A percentile compares a stretch with the other conserved stretches of the same genome.
Evolutionary conservation across 2,888 invertebrate species (phyloP).

Genomic region (Melinaea menophilus): DNA sequence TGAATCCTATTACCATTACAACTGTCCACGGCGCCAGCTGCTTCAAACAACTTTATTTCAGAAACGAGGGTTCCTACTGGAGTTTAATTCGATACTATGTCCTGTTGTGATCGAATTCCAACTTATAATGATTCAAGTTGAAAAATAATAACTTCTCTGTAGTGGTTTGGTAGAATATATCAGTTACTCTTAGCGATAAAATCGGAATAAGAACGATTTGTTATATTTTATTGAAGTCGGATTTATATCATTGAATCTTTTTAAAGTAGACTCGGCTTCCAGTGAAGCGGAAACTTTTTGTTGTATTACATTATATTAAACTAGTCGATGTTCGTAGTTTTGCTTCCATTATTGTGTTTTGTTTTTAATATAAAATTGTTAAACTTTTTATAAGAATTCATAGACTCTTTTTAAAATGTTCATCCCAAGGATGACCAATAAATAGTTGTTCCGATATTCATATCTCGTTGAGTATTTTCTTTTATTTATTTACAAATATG

Average conservation of each 20-base stretch:
- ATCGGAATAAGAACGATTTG: conserved; percentile 4
- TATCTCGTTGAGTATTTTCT: conserved; percentile 18
- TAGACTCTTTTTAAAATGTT: too few species aligned
- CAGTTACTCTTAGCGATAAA: conserved; percentile 1
- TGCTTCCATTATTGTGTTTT: too few species aligned
- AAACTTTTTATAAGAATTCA: too few species aligned
- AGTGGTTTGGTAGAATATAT: conserved; percentile 11
- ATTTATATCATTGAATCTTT: background rate
- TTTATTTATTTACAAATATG: too few species aligned
- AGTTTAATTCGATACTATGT: conserved; percentile 34
- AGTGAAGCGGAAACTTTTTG: background rate
- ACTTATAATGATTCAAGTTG: conserved; percentile 29
- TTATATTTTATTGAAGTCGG: background rate
- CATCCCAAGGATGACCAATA: conserved; percentile 9
- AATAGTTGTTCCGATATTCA: conserved; percentile 33
- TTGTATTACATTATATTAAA: background rate
- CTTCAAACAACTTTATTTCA: conserved; percentile 70
- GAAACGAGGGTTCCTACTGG: conserved; percentile 33
- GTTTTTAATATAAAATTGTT: too few species aligned
- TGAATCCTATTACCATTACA: conserved; percentile 75
- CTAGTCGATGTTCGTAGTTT: too few species aligned
- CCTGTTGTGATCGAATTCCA: conserved; percentile 32
- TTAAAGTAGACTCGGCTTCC: background rate
- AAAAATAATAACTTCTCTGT: conserved; percentile 27
- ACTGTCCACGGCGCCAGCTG: conserved; percentile 72